Base-by-base conservation (phyloP, 2,113 vertebrate species). In the Coryphaenoides rupestris region DNA sequence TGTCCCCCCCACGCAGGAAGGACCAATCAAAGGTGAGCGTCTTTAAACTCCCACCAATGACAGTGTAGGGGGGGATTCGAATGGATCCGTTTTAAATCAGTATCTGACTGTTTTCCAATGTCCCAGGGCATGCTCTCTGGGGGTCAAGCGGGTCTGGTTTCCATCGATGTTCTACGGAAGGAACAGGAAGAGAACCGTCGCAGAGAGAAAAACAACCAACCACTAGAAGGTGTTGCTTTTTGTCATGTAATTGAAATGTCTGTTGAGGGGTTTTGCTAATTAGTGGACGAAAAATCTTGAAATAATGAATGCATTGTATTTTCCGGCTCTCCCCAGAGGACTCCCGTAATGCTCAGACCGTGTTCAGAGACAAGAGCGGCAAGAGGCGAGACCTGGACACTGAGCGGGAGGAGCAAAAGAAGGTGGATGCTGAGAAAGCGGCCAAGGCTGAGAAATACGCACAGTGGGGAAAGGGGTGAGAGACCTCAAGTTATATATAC, bases 401-500 rank as follows among this genome's bases (percentile, higher is more conserved):
- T 16, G 97, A 98, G 76, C 89, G 89, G 65, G 89, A 90, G 60
- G 91, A 98, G 53, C 90, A 93, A 82, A 86, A 65, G 68, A 89
- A 60, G 85, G 92, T 91, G 77, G 93, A 87, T 6, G 92, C 88
- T 55, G 91, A 91, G 13, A 87, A 94, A 68, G 88, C 92, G 0
- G 86, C 91, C 80, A 91, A 91, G 19, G 93, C 94, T 0, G 91
- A 94, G 70, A 94, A 94, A 23, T 99, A 99, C 0, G 93, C 95
- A 55, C 89, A 90, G 62, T 99, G 97, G 97, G 97, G 97, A 0
- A 96, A 88, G 87, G 97, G 97, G 97, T 99, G 66, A 91, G 88
- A 60, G 16, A 63, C 21, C 26, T 54, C n/a, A 17, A 53, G 50
- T 54, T 54, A 40, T 13, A 46, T n/a, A 3, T 6, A 4, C 14